Conservation (phyloP, 2,113 vertebrate genomes). For the Sporophila hypoxantha region DNA sequence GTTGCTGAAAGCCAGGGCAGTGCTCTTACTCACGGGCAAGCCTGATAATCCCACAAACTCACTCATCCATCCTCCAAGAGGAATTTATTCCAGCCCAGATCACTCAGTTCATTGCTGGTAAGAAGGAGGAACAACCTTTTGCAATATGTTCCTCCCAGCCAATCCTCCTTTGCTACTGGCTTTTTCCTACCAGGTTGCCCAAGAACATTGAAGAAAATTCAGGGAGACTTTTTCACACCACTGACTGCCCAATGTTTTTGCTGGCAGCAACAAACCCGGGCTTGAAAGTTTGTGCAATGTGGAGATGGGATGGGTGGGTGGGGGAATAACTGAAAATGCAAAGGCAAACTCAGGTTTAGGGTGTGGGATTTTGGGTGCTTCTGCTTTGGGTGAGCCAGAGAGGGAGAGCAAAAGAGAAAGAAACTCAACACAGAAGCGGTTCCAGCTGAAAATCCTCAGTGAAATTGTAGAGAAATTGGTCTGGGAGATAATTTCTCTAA, state of each 20-base stretch:
- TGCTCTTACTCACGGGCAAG: constrained; percentile 25
- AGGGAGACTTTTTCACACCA: neutral
- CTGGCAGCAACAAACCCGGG: neutral
- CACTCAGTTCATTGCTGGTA: neutral
- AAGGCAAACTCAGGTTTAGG: neutral
- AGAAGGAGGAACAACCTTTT: neutral
- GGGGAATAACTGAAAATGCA: neutral
- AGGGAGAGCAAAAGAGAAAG: neutral
- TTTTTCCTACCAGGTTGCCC: neutral
- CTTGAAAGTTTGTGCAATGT: neutral
- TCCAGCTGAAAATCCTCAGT: neutral
- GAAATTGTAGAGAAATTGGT: neutral
- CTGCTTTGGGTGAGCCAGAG: neutral
- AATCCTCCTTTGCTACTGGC: neutral
- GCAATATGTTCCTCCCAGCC: neutral
- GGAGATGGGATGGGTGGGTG: neutral
- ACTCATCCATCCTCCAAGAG: neutral
- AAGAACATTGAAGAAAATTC: neutral
- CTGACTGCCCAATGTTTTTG: neutral
- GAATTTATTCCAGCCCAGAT: neutral
- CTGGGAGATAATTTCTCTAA: neutral
- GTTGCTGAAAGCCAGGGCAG: constrained; percentile 7
- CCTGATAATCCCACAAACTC: neutral
- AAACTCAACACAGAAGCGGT: neutral
- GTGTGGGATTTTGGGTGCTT: neutral